Base-by-base conservation (phyloP, 2,797 vertebrate genomes). In the Karalla daura region DNA sequence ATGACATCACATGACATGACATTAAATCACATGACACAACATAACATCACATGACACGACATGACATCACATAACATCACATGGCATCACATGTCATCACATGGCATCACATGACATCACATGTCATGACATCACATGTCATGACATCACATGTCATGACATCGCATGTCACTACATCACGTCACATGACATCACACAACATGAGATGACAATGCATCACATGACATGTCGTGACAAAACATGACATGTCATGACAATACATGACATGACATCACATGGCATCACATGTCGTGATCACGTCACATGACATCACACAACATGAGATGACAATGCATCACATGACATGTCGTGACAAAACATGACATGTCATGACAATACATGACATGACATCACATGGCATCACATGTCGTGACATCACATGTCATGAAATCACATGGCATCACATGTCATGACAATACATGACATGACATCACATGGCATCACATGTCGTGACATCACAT, bases 111-210 rank as follows among this genome's bases (percentile, higher is more conserved):
- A 2, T 6, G 24, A 24, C n/a, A 17, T n/a, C n/a, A n/a, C n/a
- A n/a, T n/a, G n/a, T n/a, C n/a, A 0, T 12, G 1, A 20, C 2
- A 21, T 18, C 0, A 9, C 32, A 1, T 23, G 33, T 62, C 21
- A 20, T 14, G n/a, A 5, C 1, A 2, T 6, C 23, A n/a, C n/a
- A n/a, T n/a, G n/a, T n/a, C n/a, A 0, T 12, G 1, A 20, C 2
- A 21, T 18, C 0, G 11, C 32, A 1, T 23, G 33, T 62, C 21
- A 20, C n/a, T n/a, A 5, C 1, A 2, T 6, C n/a, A n/a, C n/a
- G 24, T 24, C n/a, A 17, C n/a, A 0, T 12, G 1, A 20, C 2
- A 21, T 18, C 0, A 9, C 32, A 1, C 20, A 30, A 58, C 21
- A 20, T 14, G n/a, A 5, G 1, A 2, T 6, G 24, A 24, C n/a